These are phyloP conservation scores for Alethe diademata DNA, from an alignment of 2,113 vertebrate species.

Conservation along the genomic window DNA sequence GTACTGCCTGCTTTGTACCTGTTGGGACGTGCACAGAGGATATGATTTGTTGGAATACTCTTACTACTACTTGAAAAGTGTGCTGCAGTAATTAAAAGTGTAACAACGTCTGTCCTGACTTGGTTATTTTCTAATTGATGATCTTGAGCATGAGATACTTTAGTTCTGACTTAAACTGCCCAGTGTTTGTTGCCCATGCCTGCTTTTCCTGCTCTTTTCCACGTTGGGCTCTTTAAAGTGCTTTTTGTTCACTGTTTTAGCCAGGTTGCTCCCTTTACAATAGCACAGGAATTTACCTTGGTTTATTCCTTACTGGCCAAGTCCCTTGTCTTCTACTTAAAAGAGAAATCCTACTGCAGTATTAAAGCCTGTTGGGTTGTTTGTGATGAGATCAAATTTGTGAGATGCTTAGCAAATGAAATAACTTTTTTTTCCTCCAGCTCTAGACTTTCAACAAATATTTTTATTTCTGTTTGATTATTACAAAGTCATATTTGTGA, in stretches of 20 bases:
- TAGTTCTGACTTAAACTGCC: not conserved
- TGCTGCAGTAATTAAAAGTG: not conserved
- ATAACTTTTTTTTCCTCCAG: not conserved
- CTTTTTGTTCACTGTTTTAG: not conserved
- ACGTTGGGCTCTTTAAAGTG: rapidly evolving
- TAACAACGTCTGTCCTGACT: not conserved
- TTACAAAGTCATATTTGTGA: not conserved
- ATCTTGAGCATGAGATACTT: rapidly evolving
- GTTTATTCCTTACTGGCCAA: not conserved
- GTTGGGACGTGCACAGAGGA: not conserved
- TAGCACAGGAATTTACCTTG: not conserved
- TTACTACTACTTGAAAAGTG: not conserved
- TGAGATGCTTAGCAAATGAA: not conserved
- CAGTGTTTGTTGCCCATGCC: rapidly evolving
- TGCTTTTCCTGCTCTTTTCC: not conserved
- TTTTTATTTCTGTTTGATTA: not conserved
- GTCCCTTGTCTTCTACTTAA: not conserved
- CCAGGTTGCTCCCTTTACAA: not conserved
- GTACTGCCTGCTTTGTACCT: not conserved
- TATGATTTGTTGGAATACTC: not conserved
- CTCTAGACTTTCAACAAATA: not conserved
- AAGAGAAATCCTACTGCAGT: not conserved
- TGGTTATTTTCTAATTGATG: not conserved
- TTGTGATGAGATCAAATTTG: not conserved
- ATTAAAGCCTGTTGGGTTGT: not conserved